Evolutionary conservation across 2,888 invertebrate genomes (phyloP), one percentile per base, ranked within the genome.

Genomic region (Tridacna crocea): DNA sequence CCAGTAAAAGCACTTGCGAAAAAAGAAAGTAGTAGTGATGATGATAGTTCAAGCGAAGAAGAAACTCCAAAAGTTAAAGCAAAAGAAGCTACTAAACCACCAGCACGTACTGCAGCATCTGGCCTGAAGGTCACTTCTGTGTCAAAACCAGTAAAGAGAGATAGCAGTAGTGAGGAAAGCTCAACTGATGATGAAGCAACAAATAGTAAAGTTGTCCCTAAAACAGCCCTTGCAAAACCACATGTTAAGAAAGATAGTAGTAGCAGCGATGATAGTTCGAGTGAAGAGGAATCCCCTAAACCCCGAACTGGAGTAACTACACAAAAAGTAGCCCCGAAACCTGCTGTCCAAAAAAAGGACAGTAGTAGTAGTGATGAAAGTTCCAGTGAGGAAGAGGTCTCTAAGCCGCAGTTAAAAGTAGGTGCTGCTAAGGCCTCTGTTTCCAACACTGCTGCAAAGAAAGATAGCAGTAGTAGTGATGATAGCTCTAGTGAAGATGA

Each of bases 401-500:
- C 70, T 24, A 72, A 78, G 75, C 55, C 79, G 19, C 72, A 66
- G 36, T 24, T 10, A 15, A 66, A 58, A 17, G 63, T 70, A 17
- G 79, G 75, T 76, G 48, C 65, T 51, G 26, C 46, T 36, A 78
- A 72, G 27, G 26, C 27, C 11, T 36, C 36, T 0, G 58, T 66
- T 22, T 60, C 79, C 48, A 74, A 80, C 58, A 60, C 68, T 61
- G 47, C 72, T 65, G 74, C 72, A 61, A 77, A 81, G 68, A 77
- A 82, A 65, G 60, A 46, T 12, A 77, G 81, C 68, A 74, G 77
- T 19, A 80, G 79, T 68, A 82, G 77, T 72, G 66, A 66, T 24
- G 77, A 80, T 3, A 88, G 87, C 75, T 85, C 84, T 51, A 72
- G 72, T 60, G 88, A 87, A n/a, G 87, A 88, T 63, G 85, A 86